phyloP scores from a whole-genome alignment of 2,888 invertebrate species.

The Hipparchia sbordonii region DNA sequence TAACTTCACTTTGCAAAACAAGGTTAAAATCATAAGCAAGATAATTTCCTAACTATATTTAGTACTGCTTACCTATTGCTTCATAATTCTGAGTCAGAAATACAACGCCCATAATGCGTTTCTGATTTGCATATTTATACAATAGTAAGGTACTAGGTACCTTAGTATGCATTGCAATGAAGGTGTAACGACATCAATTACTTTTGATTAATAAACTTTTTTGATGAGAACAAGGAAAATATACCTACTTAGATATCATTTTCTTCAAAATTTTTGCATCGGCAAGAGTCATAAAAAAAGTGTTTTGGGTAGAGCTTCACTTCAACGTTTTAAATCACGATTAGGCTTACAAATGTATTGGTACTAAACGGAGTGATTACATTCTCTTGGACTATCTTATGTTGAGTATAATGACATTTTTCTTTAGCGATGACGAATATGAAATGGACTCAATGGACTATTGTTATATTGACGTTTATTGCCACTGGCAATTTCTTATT shows the following conservation, averaged over 20 bases:
- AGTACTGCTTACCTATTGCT: conserved; percentile 19
- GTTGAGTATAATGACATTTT: too few species aligned
- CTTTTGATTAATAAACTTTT: not conserved
- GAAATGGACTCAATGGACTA: too few species aligned
- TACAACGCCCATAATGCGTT: conserved; percentile 9
- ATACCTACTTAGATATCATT: too few species aligned
- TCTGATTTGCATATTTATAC: conserved; percentile 13
- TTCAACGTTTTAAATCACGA: too few species aligned
- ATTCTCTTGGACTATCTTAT: too few species aligned
- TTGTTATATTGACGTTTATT: too few species aligned
- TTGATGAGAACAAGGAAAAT: not conserved
- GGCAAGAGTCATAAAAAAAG: too few species aligned
- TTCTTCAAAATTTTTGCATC: not conserved
- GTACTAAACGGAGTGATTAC: too few species aligned
- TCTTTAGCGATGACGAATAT: too few species aligned
- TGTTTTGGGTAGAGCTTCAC: too few species aligned
- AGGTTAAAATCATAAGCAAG: conserved; percentile 30
- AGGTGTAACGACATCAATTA: not conserved
- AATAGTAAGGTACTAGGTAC: not conserved
- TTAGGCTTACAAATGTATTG: too few species aligned
- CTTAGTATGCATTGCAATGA: not conserved
- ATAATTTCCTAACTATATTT: conserved; percentile 29
- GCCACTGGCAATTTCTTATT: too few species aligned
- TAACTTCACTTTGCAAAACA: conserved; percentile 28
- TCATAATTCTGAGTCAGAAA: conserved; percentile 26